Evolutionary conservation across 2,113 vertebrate genomes (phyloP).

Genomic region (Chascanopsetta lugubris): DNA sequence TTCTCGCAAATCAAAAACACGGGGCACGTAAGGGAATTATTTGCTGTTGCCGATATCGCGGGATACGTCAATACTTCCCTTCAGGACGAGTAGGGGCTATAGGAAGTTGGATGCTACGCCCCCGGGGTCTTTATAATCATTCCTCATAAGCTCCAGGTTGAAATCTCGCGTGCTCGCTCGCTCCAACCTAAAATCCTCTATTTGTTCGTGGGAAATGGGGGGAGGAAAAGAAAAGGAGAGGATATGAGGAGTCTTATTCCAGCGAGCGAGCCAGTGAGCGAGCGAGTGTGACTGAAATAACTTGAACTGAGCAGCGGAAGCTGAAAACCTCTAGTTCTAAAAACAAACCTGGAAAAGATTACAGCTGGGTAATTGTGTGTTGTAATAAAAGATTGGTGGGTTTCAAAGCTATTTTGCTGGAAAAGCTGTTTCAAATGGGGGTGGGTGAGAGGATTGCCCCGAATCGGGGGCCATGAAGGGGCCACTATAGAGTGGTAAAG

Average conservation of each 20-base stretch:
- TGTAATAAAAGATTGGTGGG: too few species aligned
- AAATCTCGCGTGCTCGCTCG: conserved; percentile 25
- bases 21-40: conserved; percentile 50
- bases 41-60: conserved; percentile 48
- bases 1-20: conserved; percentile 30
- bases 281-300: conserved; percentile 5
- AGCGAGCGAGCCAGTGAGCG: too few species aligned
- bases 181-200: conserved; percentile 44
- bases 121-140: conserved; percentile 54
- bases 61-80: conserved; percentile 55
- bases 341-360: too few species aligned
- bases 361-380: too few species aligned
- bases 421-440: too few species aligned
- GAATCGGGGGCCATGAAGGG: too few species aligned
- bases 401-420: too few species aligned
- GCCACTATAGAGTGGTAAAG: too few species aligned
- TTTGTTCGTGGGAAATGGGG: not conserved
- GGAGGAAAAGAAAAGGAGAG: conserved; percentile 1
- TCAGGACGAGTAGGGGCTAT: conserved; percentile 44
- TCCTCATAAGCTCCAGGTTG: conserved; percentile 38
- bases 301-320: not conserved
- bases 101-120: conserved; percentile 45
- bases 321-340: not conserved
- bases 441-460: too few species aligned
- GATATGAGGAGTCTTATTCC: conserved; percentile 18